Evolutionary conservation across 2,888 invertebrate genomes (phyloP).

Genomic region (Clivina fossor): DNA sequence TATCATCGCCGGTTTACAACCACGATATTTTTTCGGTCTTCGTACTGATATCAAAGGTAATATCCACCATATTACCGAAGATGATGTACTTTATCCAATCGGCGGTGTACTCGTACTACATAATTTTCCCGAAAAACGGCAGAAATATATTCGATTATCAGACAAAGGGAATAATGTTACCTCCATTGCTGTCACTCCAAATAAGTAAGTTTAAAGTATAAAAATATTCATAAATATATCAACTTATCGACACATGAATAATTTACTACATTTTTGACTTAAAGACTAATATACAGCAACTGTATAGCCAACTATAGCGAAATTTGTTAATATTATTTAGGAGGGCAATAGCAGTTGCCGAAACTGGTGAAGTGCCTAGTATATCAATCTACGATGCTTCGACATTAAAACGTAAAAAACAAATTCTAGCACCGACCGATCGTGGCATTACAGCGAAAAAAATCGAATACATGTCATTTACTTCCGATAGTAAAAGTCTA

Average conservation of each 20-base stretch:
- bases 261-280: no score
- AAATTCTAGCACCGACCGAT: constrained; percentile 55
- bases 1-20: constrained; percentile 53
- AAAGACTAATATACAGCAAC: no score
- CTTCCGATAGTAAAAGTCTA: constrained; percentile 78
- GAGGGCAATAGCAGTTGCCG: constrained; percentile 66
- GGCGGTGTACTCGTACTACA: constrained; percentile 76
- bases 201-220: constrained; percentile 58
- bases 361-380: constrained; percentile 65
- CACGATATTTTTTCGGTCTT: constrained; percentile 65
- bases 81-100: constrained; percentile 78
- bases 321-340: constrained; percentile 50
- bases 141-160: constrained; percentile 70
- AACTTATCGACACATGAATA: no score
- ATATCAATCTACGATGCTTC: constrained; percentile 72
- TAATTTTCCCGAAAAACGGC: constrained; percentile 70
- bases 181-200: constrained; percentile 65
- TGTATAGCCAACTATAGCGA: neutral
- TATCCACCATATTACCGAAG: constrained; percentile 70
- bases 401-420: constrained; percentile 70
- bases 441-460: constrained; percentile 57
- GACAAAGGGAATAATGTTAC: constrained; percentile 67
- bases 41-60: constrained; percentile 68
- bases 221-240: no score
- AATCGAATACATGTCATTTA: constrained; percentile 75